Evolutionary conservation across 2,888 invertebrate species (phyloP).

Genomic region (Chymomyza fuscimana): DNA sequence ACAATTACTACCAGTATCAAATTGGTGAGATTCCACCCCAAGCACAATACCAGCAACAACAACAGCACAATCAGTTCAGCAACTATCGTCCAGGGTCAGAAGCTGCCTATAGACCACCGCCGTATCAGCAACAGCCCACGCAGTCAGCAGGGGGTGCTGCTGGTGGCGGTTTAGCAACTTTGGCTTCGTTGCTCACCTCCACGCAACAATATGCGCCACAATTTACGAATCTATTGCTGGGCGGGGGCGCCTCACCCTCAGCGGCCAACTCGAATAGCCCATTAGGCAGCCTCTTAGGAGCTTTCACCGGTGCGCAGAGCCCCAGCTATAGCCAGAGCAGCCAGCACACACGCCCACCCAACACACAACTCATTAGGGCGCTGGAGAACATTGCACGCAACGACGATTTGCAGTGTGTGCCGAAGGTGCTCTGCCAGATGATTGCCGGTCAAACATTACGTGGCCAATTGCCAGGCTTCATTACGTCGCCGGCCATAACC

Average conservation of each 20-base stretch:
- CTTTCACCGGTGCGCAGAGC: constrained; percentile 58
- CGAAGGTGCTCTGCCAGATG: constrained; percentile 89
- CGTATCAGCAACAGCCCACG: constrained; percentile 28
- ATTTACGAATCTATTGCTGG: constrained; percentile 76
- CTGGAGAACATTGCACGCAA: constrained; percentile 84
- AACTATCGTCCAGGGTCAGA: constrained; percentile 55
- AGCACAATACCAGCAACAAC: constrained; percentile 28
- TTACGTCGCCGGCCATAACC: constrained; percentile 78
- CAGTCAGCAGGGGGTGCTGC: constrained; percentile 21
- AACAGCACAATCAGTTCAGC: constrained; percentile 44
- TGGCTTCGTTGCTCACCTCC: constrained; percentile 66
- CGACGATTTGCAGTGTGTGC: constrained; percentile 90
- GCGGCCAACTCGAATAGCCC: constrained; percentile 52
- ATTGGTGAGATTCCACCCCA: constrained; percentile 74
- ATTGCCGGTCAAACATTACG: constrained; percentile 81
- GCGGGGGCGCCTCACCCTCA: constrained; percentile 46
- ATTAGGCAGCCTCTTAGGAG: constrained; percentile 75
- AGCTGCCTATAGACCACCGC: constrained; percentile 51
- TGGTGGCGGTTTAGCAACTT: constrained; percentile 63
- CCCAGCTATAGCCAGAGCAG: constrained; percentile 22
- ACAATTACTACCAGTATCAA: constrained; percentile 76
- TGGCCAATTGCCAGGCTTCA: constrained; percentile 77
- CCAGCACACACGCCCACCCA: constrained; percentile 63
- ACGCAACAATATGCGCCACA: constrained; percentile 77
- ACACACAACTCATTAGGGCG: constrained; percentile 80